phyloP scores from a whole-genome alignment of 2,113 vertebrate species.

The Mohoua ochrocephala region DNA sequence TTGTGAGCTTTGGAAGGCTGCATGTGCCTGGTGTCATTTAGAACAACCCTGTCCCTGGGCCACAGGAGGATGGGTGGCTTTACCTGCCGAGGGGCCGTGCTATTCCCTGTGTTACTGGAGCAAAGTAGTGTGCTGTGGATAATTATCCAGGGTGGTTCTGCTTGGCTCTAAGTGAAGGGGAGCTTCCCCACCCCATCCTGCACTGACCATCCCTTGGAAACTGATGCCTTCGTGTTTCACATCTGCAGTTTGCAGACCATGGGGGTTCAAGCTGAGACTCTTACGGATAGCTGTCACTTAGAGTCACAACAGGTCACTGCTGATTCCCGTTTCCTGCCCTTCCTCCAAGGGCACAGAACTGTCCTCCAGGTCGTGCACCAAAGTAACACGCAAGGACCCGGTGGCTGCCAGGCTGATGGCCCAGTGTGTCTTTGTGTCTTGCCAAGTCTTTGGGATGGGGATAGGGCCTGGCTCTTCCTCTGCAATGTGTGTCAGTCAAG shows the following conservation, averaged over 20 bases:
- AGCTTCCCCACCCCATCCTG: not conserved
- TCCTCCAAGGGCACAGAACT: accelerated
- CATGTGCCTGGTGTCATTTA: accelerated
- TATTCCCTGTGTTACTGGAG: accelerated
- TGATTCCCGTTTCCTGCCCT: not conserved
- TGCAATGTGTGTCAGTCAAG: not conserved
- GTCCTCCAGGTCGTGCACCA: not conserved
- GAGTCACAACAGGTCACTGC: not conserved
- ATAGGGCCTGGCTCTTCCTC: not conserved
- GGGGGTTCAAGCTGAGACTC: not conserved
- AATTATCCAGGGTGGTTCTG: not conserved
- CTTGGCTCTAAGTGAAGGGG: not conserved
- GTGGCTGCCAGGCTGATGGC: not conserved
- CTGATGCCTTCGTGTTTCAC: not conserved
- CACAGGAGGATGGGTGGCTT: not conserved
- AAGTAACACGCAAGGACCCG: not conserved
- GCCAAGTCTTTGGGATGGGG: not conserved
- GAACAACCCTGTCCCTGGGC: not conserved
- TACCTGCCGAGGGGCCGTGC: accelerated
- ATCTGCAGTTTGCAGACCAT: accelerated
- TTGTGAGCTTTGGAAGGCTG: not conserved
- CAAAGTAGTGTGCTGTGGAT: not conserved
- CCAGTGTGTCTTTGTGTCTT: not conserved
- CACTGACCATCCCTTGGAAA: not conserved
- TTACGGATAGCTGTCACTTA: not conserved